Evolutionary conservation across 2,888 invertebrate species (phyloP).

Genomic region (Neocrepidodera transversa): DNA sequence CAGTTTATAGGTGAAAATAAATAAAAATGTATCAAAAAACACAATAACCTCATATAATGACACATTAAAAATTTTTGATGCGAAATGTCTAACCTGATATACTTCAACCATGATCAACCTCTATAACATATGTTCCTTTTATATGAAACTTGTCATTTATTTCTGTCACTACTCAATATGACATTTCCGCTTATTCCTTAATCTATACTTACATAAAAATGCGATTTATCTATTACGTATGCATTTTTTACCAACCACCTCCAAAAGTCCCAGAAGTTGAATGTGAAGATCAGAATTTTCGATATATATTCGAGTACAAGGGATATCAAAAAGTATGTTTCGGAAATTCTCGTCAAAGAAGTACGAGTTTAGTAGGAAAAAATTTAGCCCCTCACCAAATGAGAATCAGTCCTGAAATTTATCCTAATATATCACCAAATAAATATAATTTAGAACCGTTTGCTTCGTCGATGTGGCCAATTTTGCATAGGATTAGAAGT

Average conservation of each 20-base stretch:
- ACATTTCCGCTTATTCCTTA: too few species aligned
- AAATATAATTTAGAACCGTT: conserved; percentile 46
- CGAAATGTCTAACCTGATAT: too few species aligned
- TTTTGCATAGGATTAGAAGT: conserved; percentile 51
- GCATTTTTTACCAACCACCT: background rate
- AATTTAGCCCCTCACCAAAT: conserved; percentile 50
- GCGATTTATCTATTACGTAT: background rate
- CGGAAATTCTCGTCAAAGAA: conserved; percentile 48
- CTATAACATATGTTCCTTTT: too few species aligned
- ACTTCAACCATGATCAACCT: too few species aligned
- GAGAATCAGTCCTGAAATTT: conserved; percentile 41
- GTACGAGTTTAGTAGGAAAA: conserved; percentile 49
- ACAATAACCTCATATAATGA: too few species aligned
- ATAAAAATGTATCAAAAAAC: too few species aligned
- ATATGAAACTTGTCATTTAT: too few species aligned
- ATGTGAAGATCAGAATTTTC: conserved; percentile 41
- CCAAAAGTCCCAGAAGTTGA: conserved; percentile 11
- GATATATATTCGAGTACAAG: conserved; percentile 53
- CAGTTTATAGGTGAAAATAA: too few species aligned
- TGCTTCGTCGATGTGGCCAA: conserved; percentile 44
- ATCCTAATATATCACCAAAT: conserved; percentile 45
- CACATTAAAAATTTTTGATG: too few species aligned
- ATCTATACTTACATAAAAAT: too few species aligned
- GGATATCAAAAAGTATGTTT: conserved; percentile 51
- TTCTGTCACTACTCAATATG: too few species aligned